Evolutionary conservation across 2,113 vertebrate species (phyloP), one percentile per base, ranked within the genome.

Genomic region (Bombycilla garrulus): DNA sequence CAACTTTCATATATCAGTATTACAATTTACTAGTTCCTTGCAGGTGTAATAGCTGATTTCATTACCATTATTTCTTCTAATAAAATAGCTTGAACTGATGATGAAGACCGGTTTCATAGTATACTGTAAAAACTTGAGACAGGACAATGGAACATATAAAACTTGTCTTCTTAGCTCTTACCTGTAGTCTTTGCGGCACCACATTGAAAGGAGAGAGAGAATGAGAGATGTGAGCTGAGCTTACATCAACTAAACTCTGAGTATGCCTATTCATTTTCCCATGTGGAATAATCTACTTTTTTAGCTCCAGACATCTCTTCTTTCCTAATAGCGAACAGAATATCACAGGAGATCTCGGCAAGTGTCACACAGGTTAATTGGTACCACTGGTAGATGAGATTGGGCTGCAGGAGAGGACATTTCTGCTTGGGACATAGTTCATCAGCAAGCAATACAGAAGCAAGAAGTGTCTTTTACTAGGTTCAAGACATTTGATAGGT

Each of bases 31-130:
- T 72, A 50, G 22, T 81, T 88, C 88, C 82, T 93, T 96, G 72
- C 90, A 94, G 87, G 64, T 97, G 33, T 90, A 81, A 79, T 85
- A 89, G 48, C 56, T 96, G 92, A 47, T 85, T 88, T 90, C 56
- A 50, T 94, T 86, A 62, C 15, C 15, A 40, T 14, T 83, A n/a
- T n/a, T 66, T 93, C 19, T 83, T 69, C 53, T 94, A 80, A 42
- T 81, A 82, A 92, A 73, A 66, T 77, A 86, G 93, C 67, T 92
- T 92, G 42, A 74, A 81, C 64, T 95, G 81, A 44, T 86, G 48
- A 71, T 79, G 88, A 92, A 93, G 88, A 79, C 87, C 73, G 88
- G 45, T 24, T 77, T 62, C 31, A 38, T 73, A 85, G n/a, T 57
- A 15, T 24, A 62, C 25, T 58, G 18, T 81, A 58, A 81, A 83